Evolutionary conservation across 1,140 invertebrate genomes (phyloP).

Genomic region (Charaxes varanes): DNA sequence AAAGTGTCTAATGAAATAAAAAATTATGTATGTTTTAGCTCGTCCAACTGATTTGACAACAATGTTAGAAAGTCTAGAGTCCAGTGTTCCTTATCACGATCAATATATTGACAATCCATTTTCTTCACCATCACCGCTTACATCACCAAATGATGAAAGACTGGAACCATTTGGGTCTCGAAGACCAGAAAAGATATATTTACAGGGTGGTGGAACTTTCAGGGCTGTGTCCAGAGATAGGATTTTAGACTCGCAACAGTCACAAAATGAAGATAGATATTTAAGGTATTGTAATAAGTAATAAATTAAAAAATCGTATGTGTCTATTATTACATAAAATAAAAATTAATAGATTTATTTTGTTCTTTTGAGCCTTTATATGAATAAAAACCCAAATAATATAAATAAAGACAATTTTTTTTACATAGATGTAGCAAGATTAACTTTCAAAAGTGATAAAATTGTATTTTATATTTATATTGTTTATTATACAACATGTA

Average conservation of each 20-base stretch:
- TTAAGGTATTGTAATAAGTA: too few species aligned
- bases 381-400: too few species aligned
- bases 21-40: constrained; percentile 40
- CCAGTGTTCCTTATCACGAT: constrained; percentile 62
- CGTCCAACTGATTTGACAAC: constrained; percentile 61
- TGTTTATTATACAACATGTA: background rate
- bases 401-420: too few species aligned
- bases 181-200: constrained; percentile 64
- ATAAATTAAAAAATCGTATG: too few species aligned
- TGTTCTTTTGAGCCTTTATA: too few species aligned
- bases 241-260: constrained; percentile 59
- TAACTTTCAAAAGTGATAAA: background rate
- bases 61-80: constrained; percentile 65
- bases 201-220: constrained; percentile 70
- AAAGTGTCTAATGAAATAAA: too few species aligned
- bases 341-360: too few species aligned
- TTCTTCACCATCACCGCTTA: constrained; percentile 69
- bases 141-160: constrained; percentile 68
- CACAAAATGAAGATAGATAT: constrained; percentile 64
- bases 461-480: background rate
- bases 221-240: constrained; percentile 63
- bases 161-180: constrained; percentile 46
- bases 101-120: constrained; percentile 72
- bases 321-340: too few species aligned
- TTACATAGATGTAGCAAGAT: too few species aligned